Evolutionary conservation across 2,113 vertebrate genomes (phyloP).

Genomic region (Sakesphorus luctuosus): DNA sequence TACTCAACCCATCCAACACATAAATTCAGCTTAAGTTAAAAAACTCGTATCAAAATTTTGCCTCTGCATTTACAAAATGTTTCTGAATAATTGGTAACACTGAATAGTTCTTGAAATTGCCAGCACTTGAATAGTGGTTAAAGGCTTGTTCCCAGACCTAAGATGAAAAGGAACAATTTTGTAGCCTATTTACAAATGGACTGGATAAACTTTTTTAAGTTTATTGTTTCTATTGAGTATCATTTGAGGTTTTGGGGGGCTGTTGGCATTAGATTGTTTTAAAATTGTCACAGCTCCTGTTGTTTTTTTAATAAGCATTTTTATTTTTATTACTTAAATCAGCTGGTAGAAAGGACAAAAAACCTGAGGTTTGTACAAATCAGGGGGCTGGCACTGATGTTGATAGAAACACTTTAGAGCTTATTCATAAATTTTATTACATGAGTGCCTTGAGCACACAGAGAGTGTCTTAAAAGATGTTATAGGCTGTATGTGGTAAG

Average conservation of each 20-base stretch:
- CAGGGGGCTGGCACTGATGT: background rate
- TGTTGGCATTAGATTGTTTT: background rate
- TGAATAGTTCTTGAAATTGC: background rate
- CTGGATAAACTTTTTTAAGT: background rate
- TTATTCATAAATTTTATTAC: background rate
- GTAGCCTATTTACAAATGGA: background rate
- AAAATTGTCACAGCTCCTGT: background rate
- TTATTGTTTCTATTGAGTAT: background rate
- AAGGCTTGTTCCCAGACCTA: background rate
- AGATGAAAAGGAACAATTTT: background rate
- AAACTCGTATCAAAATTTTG: background rate
- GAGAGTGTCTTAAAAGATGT: background rate
- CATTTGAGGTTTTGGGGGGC: fast-evolving
- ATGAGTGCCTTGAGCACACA: background rate
- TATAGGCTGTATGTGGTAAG: background rate
- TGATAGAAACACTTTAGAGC: background rate
- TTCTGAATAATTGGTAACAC: background rate
- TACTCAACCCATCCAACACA: background rate
- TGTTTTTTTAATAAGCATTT: background rate
- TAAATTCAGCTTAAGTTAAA: background rate
- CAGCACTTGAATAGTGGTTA: background rate
- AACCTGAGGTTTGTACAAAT: background rate
- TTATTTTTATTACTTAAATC: background rate
- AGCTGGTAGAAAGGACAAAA: background rate
- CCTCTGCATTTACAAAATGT: background rate